Evolutionary conservation across 2,113 vertebrate genomes (phyloP), one percentile per base, ranked within the genome.

Genomic region (Copsychus sechellarum): DNA sequence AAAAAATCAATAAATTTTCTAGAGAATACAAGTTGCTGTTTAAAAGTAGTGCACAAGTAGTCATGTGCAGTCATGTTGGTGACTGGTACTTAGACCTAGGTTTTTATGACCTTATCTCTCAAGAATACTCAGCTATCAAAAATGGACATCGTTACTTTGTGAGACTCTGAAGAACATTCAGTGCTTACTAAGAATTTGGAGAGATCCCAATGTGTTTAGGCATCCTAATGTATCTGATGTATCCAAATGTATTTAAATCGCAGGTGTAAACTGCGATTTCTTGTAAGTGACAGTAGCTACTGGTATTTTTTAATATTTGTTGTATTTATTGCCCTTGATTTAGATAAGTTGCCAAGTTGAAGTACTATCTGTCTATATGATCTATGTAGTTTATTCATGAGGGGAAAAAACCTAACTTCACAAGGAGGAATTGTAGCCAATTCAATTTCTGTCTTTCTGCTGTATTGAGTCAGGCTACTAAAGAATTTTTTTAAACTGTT

Each of bases 141-240:
- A 77, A 43, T 13, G 1, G 5, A 2, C 0, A 3, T 42, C 0
- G 31, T 50, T 88, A 17, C 21, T 78, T 58, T 14, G 15, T 88
- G 34, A 34, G 28, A 61, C 45, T 53, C 40, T 6, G 17, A 64
- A 85, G 40, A 88, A 20, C 6, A 17, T 65, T 42, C 26, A 29
- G 12, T 80, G 40, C 25, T 70, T 36, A 19, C 14, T 61, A 13
- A 93, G 50, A 66, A 33, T 74, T 74, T 54, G 13, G 12, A 38
- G 23, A 81, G 20, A 28, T 71, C 14, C 38, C 34, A 56, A 54
- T 38, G 13, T 74, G 15, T 84, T 28, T 73, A 18, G 50, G 7
- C 26, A 21, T 64, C 24, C 38, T 43, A 33, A 67, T 47, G 8
- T 58, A 19, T 78, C 76, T 73, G 62, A 77, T 15, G 22, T 40